Conservation (phyloP, 2,113 vertebrate genomes). For the Aptenodytes forsteri region DNA sequence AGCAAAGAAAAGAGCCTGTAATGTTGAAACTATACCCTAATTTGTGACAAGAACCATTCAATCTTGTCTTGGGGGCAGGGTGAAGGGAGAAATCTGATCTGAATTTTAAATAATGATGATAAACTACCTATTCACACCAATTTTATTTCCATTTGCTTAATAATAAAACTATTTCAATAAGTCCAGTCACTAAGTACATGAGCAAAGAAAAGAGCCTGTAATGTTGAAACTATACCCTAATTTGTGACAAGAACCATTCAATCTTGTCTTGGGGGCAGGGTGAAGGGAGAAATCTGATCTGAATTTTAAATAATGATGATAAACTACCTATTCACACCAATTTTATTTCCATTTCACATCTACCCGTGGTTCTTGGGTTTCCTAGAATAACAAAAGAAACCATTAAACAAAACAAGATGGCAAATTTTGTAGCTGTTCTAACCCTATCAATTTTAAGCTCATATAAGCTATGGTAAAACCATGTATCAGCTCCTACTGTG, state of each 20-base stretch:
- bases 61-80: background rate
- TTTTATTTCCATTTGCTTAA: background rate
- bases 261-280: background rate
- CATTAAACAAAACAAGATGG: background rate
- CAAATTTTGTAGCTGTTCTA: background rate
- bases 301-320: background rate
- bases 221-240: background rate
- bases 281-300: background rate
- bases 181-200: background rate
- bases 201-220: background rate
- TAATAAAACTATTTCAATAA: background rate
- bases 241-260: background rate
- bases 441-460: slow-evolving; percentile 13
- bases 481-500: background rate
- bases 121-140: background rate
- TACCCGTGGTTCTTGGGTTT: background rate
- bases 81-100: background rate
- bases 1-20: background rate
- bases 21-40: background rate
- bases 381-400: background rate
- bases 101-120: background rate
- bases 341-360: background rate
- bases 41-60: background rate
- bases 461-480: background rate
- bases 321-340: background rate